Evolutionary conservation across 2,888 invertebrate species (phyloP), one percentile per base, ranked within the genome.

Genomic region (Toxonevra muliebris): DNA sequence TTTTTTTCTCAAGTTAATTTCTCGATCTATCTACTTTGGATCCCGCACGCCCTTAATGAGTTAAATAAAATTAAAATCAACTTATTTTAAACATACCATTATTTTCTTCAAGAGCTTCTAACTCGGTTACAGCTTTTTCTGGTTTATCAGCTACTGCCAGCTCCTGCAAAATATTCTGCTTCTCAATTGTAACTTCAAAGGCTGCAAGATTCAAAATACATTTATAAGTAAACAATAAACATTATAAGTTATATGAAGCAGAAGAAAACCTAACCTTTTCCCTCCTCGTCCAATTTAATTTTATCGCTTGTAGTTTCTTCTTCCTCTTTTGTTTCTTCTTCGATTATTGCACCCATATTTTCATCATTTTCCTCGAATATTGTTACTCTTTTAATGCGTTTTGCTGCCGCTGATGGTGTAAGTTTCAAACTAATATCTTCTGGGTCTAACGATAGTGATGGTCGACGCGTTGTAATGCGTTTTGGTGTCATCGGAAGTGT

Each of bases 401-500:
- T 67, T 45, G 45, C 17, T 48, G 50, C 64, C 8, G 52, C n/a
- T 5, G 50, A 40, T 41, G 65, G 62, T 15, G 64, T 61, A 15
- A 67, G 55, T 13, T 41, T 53, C 48, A 60, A 60, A 1, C 48
- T 45, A 42, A 15, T 40, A 52, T 58, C 71, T 10, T 73, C 73
- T 9, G 50, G 64, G 15, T 74, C 73, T n/a, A 73, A 19, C 1
- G 71, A 70, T 2, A 72, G 60, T 12, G 74, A 74, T 8, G 69
- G 19, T 40, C 73, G 70, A n/a, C 73, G 72, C 3, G 58, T 61
- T 19, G 64, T 66, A n/a, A 72, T 74, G 30, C 73, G 65, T 58
- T 74, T 72, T 13, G 74, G 73, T 9, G 73, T 76, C 48, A 70
- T 67, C 13, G 63, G 45, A 13, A 40, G 40, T 19, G 30, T 9